Evolutionary conservation across 2,113 vertebrate species (phyloP), one percentile per base, ranked within the genome.

Genomic region (Synodontis membranacea): DNA sequence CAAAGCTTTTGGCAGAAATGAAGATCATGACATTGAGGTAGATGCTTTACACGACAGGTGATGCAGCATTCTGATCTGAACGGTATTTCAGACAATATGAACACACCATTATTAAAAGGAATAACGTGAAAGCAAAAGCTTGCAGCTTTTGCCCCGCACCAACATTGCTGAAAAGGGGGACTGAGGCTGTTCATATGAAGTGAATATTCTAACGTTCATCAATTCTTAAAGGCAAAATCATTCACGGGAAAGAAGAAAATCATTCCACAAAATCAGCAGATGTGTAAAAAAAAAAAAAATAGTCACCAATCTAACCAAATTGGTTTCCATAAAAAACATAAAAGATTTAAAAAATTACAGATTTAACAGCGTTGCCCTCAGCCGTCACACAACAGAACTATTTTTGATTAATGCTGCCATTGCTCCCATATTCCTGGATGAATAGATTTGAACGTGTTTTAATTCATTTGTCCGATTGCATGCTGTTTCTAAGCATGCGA

Each of bases 21-120:
- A 75, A 88, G 84, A 92, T 87, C 89, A 90, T 60, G 80, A 93
- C 88, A 91, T 91, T 92, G 95, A 95, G 95, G 95, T 95, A 95
- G 94, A 94, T 90, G 93, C 88, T 88, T 91, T 88, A 86, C 76
- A 85, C 81, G 87, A 91, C 76, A 48, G 83, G 86, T 48, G 86
- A 91, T 92, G 93, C 93, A 95, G 91, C 92, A 93, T 92, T 92
- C 88, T 91, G 92, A 94, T 93, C 79, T 84, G 74, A 87, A 78
- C 70, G 84, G 80, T 84, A 68, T 84, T 66, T 39, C 31, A 84
- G 90, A 88, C 44, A 66, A 90, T 87, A 91, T 66, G 48, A 84
- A 80, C 56, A 86, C 0, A 81, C 89, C 14, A 81, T 75, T 86
- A 83, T 88, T 70, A 79, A 62, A 50, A 54, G 34, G 75, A 86